Evolutionary conservation across 2,113 vertebrate species (phyloP), one percentile per base, ranked within the genome.

Genomic region (Circaetus cinerascens): DNA sequence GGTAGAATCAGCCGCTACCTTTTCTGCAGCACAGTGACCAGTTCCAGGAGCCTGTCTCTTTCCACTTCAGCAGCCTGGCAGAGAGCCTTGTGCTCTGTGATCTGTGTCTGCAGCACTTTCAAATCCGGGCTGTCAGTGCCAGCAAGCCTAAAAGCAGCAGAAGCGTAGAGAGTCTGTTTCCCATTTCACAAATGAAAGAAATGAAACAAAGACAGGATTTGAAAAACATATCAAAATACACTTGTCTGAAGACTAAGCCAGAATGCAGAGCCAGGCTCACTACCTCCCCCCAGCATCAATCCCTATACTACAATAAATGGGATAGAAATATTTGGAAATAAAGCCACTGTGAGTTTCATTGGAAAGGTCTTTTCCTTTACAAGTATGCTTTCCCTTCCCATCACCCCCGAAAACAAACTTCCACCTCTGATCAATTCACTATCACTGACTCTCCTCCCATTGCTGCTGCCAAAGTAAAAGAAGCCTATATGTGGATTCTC

Each of bases 21-120:
- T 96, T 86, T 97, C 97, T 99, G 98, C 60, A 99, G 98, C 73
- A 98, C 71, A 21, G 97, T 76, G 91, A 99, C 96, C 86, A 99
- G 96, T 62, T 99, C 98, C 10, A 97, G 81, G 14, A 99, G 98
- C 77, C 95, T 96, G 87, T 98, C 96, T 21, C 97, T 98, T 74
- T 99, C 98, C 93, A 98, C 97, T 57, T 97, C 96, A 5, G 98
- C 94, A 4, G 98, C 98, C 87, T 98, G 98, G 83, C 97, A 97
- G 27, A 98, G 97, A 32, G 97, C 96, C 95, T 94, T 98, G 84
- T 98, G 98, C 82, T 99, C 98, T 1, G 80, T n/a, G 53, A 96
- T 89, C 94, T 99, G 98, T 2, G 91, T 88, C 95, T 97, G 98
- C 92, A 98, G 96, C 40, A 16, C 43, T 36, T 97, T 96, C 51